phyloP scores from a whole-genome alignment of 2,797 vertebrate species.

The Hozukius guyotensis region DNA sequence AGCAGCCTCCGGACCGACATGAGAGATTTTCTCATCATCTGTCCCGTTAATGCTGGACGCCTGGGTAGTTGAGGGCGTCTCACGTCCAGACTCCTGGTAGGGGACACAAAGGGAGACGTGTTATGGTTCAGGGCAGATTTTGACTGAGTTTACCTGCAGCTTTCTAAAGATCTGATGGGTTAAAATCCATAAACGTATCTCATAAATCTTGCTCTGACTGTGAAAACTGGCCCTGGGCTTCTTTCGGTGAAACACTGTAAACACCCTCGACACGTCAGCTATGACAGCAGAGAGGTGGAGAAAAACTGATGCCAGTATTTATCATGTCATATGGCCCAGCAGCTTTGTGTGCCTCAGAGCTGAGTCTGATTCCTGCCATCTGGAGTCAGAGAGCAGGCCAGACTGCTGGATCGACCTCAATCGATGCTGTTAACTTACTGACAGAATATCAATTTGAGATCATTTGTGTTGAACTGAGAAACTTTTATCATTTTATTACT shows the following conservation, averaged over 20 bases:
- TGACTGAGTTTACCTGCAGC: not conserved
- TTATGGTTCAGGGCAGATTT: slow-evolving; percentile 10
- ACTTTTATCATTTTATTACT: not conserved
- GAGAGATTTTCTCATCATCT: slow-evolving; percentile 93
- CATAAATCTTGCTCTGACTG: not conserved
- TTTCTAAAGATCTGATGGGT: slow-evolving; percentile 3
- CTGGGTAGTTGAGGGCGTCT: slow-evolving; percentile 88
- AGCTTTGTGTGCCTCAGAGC: slow-evolving; percentile 34
- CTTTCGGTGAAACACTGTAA: slow-evolving; percentile 6
- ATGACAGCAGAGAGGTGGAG: slow-evolving; percentile 40
- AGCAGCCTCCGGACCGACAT: slow-evolving; percentile 81
- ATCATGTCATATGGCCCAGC: slow-evolving; percentile 52
- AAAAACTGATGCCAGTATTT: slow-evolving; percentile 48
- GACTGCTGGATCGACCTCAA: slow-evolving; percentile 1
- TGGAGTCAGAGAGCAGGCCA: slow-evolving; percentile 36
- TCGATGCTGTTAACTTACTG: not conserved
- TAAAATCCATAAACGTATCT: slow-evolving; percentile 11
- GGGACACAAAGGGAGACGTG: slow-evolving; percentile 14
- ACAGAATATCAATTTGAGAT: slow-evolving; percentile 1
- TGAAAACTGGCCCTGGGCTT: not conserved
- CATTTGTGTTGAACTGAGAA: not conserved
- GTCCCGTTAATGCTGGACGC: slow-evolving; percentile 95
- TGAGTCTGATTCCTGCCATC: slow-evolving; percentile 47
- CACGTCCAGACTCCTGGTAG: slow-evolving; percentile 87
- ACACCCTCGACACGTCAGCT: slow-evolving; percentile 29